Percentiles rank a stretch among this genome's conserved stretches.
phyloP scores from a whole-genome alignment of 2,113 vertebrate genomes.

The Raphicerus campestris region DNA sequence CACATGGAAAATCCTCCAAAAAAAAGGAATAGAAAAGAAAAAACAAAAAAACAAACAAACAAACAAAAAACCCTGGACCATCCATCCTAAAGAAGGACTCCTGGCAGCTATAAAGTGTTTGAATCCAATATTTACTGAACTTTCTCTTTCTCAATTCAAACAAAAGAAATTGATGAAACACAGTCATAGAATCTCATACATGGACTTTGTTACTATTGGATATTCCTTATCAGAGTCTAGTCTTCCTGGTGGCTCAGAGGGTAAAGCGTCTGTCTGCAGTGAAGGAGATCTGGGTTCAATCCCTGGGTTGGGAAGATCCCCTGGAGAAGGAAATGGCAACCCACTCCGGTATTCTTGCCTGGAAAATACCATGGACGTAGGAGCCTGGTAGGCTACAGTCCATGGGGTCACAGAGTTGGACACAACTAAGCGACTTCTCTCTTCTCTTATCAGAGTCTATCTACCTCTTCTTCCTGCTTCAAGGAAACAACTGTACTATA shows the following conservation, averaged over 20 bases:
- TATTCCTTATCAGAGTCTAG: not conserved
- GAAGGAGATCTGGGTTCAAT: not conserved
- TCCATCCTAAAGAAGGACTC: not conserved
- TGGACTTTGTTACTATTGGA: not conserved
- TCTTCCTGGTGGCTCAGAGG: not conserved
- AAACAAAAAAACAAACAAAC: accelerated
- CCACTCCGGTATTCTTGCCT: not conserved
- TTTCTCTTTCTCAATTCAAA: not conserved
- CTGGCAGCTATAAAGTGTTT: not conserved
- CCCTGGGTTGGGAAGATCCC: not conserved
- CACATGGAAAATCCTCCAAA: not conserved
- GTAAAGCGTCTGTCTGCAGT: not conserved
- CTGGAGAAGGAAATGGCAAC: not conserved
- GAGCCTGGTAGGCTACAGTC: not conserved
- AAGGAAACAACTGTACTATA: not conserved
- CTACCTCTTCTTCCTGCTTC: not conserved
- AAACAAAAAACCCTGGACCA: not conserved
- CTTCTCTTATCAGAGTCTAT: not conserved
- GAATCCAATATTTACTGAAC: not conserved
- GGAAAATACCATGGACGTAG: not conserved
- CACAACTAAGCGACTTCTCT: not conserved
- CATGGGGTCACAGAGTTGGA: accelerated
- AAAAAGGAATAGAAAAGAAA: not conserved
- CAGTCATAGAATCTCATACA: not conserved
- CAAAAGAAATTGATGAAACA: not conserved